phyloP scores from a whole-genome alignment of 2,797 vertebrate genomes.

The Benthosema pterotum region DNA sequence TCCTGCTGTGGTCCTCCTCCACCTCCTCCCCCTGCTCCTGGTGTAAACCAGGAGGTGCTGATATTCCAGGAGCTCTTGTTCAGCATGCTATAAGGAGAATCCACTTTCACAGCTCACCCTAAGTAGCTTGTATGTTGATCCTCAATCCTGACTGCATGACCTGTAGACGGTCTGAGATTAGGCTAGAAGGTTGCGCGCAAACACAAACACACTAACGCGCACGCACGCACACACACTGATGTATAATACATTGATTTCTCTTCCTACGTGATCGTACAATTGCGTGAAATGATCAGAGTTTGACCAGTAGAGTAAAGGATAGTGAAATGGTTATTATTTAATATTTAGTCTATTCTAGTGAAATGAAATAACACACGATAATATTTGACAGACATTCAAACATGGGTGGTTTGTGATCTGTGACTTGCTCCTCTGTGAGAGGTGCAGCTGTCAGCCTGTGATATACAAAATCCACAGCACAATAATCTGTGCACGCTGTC shows the following conservation, averaged over 20 bases:
- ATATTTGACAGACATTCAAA: too few relatives aligned
- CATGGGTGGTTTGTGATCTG: too few relatives aligned
- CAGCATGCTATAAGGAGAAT: constrained; percentile 62
- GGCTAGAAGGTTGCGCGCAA: constrained; percentile 12
- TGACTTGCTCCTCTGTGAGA: too few relatives aligned
- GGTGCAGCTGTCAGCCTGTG: too few relatives aligned
- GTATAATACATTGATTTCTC: too few relatives aligned
- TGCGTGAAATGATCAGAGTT: too few relatives aligned
- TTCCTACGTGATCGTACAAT: too few relatives aligned
- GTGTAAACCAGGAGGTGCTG: constrained; percentile 8
- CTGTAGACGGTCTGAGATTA: constrained; percentile 65
- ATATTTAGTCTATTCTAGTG: too few relatives aligned
- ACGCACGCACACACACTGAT: background rate
- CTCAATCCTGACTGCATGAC: constrained; percentile 57
- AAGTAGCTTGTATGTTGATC: constrained; percentile 74
- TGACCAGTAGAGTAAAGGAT: too few relatives aligned
- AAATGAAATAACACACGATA: too few relatives aligned
- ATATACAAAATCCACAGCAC: background rate
- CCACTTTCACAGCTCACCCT: constrained; percentile 71
- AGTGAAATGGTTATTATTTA: too few relatives aligned
- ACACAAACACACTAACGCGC: constrained; percentile 26
- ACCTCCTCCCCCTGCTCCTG: constrained; percentile 11
- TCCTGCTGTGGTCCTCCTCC: constrained; percentile 15
- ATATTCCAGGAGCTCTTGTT: constrained; percentile 3
- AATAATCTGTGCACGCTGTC: background rate